A percentile compares a stretch with the other conserved stretches of the same genome.
Evolutionary conservation across 2,113 vertebrate genomes (phyloP).

Genomic region (Nematolebias whitei): DNA sequence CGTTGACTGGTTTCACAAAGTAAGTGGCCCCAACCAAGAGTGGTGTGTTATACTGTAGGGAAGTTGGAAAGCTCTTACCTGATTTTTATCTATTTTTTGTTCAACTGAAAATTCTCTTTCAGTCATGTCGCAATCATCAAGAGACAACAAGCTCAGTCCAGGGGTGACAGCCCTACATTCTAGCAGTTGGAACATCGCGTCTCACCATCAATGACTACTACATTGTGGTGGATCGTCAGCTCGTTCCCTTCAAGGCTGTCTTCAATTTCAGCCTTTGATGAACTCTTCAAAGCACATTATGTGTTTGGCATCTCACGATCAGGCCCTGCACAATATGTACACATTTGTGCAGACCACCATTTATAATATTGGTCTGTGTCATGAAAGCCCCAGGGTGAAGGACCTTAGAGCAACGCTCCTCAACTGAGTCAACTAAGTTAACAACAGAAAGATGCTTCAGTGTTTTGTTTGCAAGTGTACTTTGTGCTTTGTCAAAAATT

Average conservation of each 20-base stretch:
- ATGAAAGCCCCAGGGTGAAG: conserved; percentile 3
- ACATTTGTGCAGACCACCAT: conserved; percentile 3
- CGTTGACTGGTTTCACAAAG: not conserved
- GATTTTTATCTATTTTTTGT: not conserved
- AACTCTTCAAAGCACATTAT: not conserved
- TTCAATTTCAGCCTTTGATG: not conserved
- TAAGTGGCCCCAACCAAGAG: not conserved
- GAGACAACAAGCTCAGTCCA: conserved; percentile 1
- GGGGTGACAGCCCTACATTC: not conserved
- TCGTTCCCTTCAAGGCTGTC: not conserved
- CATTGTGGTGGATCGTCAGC: not conserved
- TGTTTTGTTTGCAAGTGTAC: conserved; percentile 7
- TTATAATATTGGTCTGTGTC: not conserved
- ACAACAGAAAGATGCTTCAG: not conserved
- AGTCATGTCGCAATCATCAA: conserved; percentile 1
- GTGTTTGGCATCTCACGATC: not conserved
- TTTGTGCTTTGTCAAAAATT: not conserved
- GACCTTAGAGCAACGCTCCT: not conserved
- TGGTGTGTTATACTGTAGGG: not conserved
- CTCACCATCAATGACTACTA: not conserved
- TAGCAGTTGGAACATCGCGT: conserved; percentile 1
- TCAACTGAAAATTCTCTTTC: not conserved
- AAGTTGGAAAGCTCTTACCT: not conserved
- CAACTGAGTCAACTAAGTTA: not conserved
- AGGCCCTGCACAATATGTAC: not conserved